Evolutionary conservation across 2,888 invertebrate genomes (phyloP).

Genomic region (Agrypnus murinus): DNA sequence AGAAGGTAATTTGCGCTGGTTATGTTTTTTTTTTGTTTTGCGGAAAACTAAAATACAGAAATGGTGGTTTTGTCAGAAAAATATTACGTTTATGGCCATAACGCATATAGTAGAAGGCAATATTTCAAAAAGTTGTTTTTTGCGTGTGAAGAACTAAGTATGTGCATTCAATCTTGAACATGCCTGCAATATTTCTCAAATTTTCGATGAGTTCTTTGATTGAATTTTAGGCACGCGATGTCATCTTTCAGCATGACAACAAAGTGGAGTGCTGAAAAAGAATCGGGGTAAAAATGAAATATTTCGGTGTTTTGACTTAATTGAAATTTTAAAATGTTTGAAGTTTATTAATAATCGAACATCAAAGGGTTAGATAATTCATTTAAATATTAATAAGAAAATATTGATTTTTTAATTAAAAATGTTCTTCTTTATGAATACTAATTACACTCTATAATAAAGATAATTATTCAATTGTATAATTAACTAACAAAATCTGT

Average conservation of each 20-base stretch:
- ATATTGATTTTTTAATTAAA: too few relatives aligned
- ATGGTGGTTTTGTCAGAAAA: neutral
- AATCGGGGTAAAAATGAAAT: neutral
- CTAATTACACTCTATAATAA: too few relatives aligned
- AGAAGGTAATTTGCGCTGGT: constrained; percentile 1
- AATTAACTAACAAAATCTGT: too few relatives aligned
- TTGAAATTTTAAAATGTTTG: neutral
- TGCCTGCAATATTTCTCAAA: constrained; percentile 2
- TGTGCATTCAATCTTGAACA: constrained; percentile 6
- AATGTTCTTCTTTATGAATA: too few relatives aligned
- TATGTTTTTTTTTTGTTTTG: neutral
- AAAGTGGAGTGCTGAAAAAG: neutral
- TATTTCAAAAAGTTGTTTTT: neutral
- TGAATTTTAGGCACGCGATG: neutral
- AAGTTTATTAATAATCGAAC: too few relatives aligned
- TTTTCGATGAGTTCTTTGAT: constrained; percentile 6
- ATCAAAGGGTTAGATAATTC: too few relatives aligned
- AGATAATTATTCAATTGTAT: too few relatives aligned
- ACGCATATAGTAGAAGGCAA: neutral
- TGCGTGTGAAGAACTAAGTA: neutral
- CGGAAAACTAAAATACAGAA: neutral
- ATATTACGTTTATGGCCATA: neutral
- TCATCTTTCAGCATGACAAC: constrained; percentile 3
- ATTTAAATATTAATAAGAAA: too few relatives aligned
- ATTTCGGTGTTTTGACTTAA: neutral